A percentile compares a stretch with the other conserved stretches of the same genome.
Evolutionary conservation across 2,113 vertebrate genomes (phyloP).

Genomic region (Macroglossus sobrinus): DNA sequence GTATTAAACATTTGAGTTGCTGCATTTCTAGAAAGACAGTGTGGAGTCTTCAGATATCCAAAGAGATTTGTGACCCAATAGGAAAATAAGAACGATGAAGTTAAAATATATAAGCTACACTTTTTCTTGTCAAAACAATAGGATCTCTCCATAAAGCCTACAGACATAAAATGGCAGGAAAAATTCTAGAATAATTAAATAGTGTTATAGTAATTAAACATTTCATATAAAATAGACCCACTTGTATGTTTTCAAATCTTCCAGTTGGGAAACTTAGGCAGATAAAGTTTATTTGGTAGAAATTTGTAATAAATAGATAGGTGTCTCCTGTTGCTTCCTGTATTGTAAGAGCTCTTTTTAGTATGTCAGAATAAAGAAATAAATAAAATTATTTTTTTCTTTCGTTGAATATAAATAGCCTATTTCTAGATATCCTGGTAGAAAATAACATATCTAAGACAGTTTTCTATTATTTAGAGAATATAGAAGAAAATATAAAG

Average conservation of each 20-base stretch:
- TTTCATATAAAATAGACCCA: neutral
- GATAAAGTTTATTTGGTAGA: neutral
- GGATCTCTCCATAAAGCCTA: neutral
- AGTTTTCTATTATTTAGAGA: neutral
- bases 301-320: neutral
- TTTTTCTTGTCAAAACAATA: neutral
- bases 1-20: neutral
- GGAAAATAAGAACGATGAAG: neutral
- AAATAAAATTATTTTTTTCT: neutral
- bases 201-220: neutral
- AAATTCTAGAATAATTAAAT: neutral
- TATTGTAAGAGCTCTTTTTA: neutral
- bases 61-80: neutral
- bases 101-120: neutral
- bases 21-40: neutral
- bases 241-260: neutral
- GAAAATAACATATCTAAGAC: neutral
- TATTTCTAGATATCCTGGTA: neutral
- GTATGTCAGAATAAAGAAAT: slow-evolving; percentile 22
- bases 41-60: neutral
- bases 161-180: neutral
- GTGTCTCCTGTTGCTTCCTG: neutral
- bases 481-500: neutral
- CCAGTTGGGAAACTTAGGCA: neutral
- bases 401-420: neutral